A percentile compares a stretch with the other conserved stretches of the same genome.
Evolutionary conservation across 1,140 invertebrate genomes (phyloP).

Genomic region (Heliconius hewitsoni): DNA sequence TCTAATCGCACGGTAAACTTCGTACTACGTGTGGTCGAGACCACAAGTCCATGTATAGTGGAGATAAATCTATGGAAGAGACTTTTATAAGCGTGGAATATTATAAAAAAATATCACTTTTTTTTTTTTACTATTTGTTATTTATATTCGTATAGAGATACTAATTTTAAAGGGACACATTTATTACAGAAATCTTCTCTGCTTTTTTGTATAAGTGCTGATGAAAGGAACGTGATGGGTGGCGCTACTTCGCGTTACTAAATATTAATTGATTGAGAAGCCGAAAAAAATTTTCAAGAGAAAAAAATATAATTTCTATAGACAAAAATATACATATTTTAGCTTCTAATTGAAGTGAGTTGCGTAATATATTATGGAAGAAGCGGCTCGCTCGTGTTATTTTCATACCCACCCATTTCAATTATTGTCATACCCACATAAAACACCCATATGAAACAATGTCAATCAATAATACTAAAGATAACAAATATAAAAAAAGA

Average conservation of each 20-base stretch:
- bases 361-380: no score
- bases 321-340: no score
- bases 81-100: background rate
- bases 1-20: conserved; percentile 40
- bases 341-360: no score
- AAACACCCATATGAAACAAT: no score
- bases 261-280: background rate
- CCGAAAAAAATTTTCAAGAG: background rate
- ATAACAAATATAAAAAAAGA: no score
- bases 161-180: background rate
- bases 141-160: background rate
- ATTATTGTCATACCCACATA: no score
- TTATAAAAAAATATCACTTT: background rate
- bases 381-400: no score
- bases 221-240: background rate
- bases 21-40: conserved; percentile 37
- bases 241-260: background rate
- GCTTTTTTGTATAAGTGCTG: background rate
- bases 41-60: conserved; percentile 12
- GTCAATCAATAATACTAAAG: no score
- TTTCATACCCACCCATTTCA: no score
- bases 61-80: conserved; percentile 21
- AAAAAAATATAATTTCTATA: no score
- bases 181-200: background rate
- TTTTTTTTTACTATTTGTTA: background rate